Base-by-base conservation (phyloP, 37 sponge, comb jelly and placozoan genomes). In the Petrosia ficiformis region DNA sequence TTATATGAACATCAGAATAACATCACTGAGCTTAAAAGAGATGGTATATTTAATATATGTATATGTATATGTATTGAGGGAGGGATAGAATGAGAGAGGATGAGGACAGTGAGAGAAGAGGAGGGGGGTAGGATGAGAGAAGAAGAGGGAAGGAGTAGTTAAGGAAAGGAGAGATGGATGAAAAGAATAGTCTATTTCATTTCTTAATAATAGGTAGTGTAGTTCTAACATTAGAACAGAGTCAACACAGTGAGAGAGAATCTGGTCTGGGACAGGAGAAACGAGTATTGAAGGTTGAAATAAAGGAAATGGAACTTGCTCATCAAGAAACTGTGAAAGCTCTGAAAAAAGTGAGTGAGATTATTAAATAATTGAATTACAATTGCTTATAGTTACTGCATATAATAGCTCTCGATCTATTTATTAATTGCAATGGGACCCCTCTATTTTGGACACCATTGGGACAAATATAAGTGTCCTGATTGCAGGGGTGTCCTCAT, bases 1-100 rank as follows among this genome's bases (percentile, higher is more conserved):
- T 82, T 98, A 29, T 95, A 95, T 70, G 94, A 98, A 71, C 99
- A 98, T 39, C 99, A 98, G 76, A 95, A 90, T 75, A 95, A 92
- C 72, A 87, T 98, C 57, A 98, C 99, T 10, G 99, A 98, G 78
- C 80, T 98, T 33, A 95, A 94, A 68, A 82, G 84, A 79, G 95
- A 97, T 41, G 85, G 93, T 83, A 56, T 41, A 66, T 44, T 21
- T 16, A n/a, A n/a, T n/a, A n/a, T n/a, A n/a, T n/a, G n/a, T n/a
- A n/a, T n/a, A n/a, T n/a, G n/a, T n/a, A 33, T 34, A 4, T 4
- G 29, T 59, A 30, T 4, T 30, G 26, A 30, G 2, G 29, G 29
- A 30, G 26, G 2, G 3, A 30, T 30, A 59, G 19, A 54, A 54
- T 54, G 21, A 54, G 19, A 54, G 57, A n/a, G n/a, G n/a, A n/a